Conservation (phyloP, 1,140 invertebrate species). For the Dreissena polymorpha region DNA sequence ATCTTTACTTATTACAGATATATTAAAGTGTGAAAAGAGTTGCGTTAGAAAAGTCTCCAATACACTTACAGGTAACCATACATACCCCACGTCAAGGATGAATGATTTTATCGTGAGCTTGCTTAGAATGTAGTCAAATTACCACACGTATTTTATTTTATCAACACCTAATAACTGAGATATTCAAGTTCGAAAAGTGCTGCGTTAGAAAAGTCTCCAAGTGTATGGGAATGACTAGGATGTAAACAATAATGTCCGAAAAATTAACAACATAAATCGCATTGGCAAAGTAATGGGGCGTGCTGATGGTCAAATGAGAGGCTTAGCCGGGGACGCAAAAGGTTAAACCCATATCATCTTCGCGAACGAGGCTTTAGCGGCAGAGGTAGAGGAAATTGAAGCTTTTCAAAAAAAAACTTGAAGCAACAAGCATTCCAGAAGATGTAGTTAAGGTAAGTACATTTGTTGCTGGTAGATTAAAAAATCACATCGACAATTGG, state of each 20-base stretch:
- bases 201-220: too few relatives aligned
- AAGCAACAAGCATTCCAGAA: neutral
- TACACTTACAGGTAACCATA: too few relatives aligned
- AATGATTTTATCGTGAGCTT: too few relatives aligned
- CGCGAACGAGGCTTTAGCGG: neutral
- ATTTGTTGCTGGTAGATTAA: conserved; percentile 32
- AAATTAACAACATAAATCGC: conserved; percentile 37
- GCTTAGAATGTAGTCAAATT: too few relatives aligned
- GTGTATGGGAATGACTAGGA: conserved; percentile 20
- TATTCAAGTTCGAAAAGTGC: too few relatives aligned
- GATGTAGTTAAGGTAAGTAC: neutral
- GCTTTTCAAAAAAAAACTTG: conserved; percentile 21
- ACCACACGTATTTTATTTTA: too few relatives aligned
- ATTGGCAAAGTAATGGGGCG: conserved; percentile 12
- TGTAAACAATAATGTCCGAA: conserved; percentile 33
- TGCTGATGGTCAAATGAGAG: neutral
- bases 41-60: too few relatives aligned
- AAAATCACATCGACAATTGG: conserved; percentile 34
- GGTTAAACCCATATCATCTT: conserved; percentile 1
- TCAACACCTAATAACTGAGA: too few relatives aligned
- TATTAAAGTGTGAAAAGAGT: too few relatives aligned
- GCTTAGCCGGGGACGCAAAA: neutral
- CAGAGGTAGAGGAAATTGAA: conserved; percentile 2
- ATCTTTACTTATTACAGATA: too few relatives aligned
- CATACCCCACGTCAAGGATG: too few relatives aligned